A percentile compares a stretch with the other conserved stretches of the same genome.
These are phyloP conservation scores for Tragelaphus strepsiceros DNA, from an alignment of 2,113 vertebrate species.

Conservation along the genomic window DNA sequence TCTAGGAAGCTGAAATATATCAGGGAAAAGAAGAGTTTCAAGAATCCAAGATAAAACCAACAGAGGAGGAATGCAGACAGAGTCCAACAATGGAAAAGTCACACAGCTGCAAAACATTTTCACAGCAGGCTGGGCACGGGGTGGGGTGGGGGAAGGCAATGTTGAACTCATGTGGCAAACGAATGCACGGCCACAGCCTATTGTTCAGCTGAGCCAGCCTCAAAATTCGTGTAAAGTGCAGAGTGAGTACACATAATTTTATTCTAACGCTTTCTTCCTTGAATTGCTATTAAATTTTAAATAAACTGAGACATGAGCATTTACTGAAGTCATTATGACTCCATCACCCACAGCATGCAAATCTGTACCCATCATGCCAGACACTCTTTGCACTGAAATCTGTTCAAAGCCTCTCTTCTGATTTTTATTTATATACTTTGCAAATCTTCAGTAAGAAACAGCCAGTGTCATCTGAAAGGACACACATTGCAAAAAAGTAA, in stretches of 20 bases:
- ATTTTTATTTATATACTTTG: conserved; percentile 53
- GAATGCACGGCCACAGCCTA: background rate
- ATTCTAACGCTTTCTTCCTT: conserved; percentile 54
- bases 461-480: conserved; percentile 32
- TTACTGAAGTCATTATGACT: conserved; percentile 52
- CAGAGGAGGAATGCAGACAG: conserved; percentile 37
- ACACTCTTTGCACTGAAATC: conserved; percentile 9
- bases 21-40: background rate
- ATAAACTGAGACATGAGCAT: conserved; percentile 49
- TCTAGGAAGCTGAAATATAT: background rate
- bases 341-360: background rate
- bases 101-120: conserved; percentile 10
- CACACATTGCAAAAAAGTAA: conserved; percentile 41
- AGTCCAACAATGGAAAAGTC: conserved; percentile 33
- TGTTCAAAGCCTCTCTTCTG: conserved; percentile 14
- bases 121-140: background rate
- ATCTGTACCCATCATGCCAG: conserved; percentile 37
- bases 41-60: conserved; percentile 34
- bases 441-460: conserved; percentile 42
- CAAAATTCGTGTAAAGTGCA: conserved; percentile 40
- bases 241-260: conserved; percentile 49
- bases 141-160: background rate
- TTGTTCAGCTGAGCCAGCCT: conserved; percentile 49
- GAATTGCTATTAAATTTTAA: conserved; percentile 61
- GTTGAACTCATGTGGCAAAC: conserved; percentile 27